A percentile compares a stretch with the other conserved stretches of the same genome.
These are phyloP conservation scores for Drosophila lutescens DNA, from an alignment of 2,888 invertebrate species.

Conservation along the genomic window DNA sequence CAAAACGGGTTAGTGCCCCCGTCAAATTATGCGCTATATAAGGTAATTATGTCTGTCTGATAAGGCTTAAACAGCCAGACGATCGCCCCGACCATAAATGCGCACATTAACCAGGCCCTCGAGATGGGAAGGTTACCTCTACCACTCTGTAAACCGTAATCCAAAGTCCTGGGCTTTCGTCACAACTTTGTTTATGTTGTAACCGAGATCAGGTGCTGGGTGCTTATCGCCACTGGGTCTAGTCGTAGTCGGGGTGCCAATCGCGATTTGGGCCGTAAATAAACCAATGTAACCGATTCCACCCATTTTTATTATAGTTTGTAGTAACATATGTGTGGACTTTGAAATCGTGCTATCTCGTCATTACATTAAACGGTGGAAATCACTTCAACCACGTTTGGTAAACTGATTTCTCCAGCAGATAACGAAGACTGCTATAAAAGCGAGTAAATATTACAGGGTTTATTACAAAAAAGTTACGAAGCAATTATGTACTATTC, in stretches of 20 bases:
- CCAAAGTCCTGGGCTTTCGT: constrained; percentile 38
- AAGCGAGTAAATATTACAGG: neutral
- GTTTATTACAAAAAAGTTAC: neutral
- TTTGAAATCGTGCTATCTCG: constrained; percentile 21
- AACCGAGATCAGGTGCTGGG: constrained; percentile 26
- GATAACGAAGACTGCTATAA: neutral
- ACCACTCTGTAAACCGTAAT: neutral
- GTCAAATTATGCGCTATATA: constrained; percentile 19
- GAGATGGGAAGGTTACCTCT: neutral
- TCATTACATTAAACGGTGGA: constrained; percentile 13
- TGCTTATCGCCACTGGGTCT: constrained; percentile 31
- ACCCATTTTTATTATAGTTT: neutral
- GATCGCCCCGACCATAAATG: constrained; percentile 10
- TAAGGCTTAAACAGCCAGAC: constrained; percentile 21
- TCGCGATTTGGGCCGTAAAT: constrained; percentile 18
- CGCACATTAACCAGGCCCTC: constrained; percentile 15
- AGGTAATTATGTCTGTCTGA: constrained; percentile 32
- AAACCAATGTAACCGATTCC: constrained; percentile 21
- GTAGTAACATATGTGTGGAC: neutral
- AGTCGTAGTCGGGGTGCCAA: neutral
- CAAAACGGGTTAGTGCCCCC: constrained; percentile 21
- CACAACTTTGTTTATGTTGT: constrained; percentile 34
- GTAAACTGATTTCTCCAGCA: constrained; percentile 11
- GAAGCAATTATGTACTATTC: neutral
- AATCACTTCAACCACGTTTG: constrained; percentile 23